These are phyloP conservation scores for Sphaeridia pumilis DNA, from an alignment of 2,888 invertebrate species.

Conservation along the genomic window DNA sequence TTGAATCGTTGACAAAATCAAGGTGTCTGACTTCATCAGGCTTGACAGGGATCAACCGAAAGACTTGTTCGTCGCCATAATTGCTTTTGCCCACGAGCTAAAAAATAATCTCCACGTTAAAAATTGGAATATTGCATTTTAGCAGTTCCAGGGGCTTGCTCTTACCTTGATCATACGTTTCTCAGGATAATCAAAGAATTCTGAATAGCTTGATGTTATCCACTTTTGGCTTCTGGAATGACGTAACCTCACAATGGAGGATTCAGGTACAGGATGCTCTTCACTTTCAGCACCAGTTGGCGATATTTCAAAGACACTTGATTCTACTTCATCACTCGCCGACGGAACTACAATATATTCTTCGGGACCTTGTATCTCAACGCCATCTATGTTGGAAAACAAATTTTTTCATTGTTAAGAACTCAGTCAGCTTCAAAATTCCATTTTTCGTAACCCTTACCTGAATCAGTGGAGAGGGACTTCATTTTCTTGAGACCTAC, in stretches of 20 bases:
- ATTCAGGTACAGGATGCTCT: conserved; percentile 92
- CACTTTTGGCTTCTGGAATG: conserved; percentile 91
- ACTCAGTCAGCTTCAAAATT: too few relatives aligned
- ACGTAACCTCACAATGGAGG: conserved; percentile 83
- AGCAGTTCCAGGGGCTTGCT: too few relatives aligned
- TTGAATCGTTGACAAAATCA: conserved; percentile 99
- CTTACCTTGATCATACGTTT: neutral
- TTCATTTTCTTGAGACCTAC: conserved; percentile 55
- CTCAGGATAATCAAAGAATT: neutral
- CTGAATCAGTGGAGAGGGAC: neutral
- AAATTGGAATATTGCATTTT: too few relatives aligned
- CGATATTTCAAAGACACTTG: conserved; percentile 90
- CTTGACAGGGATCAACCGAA: conserved; percentile 90
- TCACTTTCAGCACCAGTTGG: conserved; percentile 90
- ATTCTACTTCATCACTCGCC: conserved; percentile 37
- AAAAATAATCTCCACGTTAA: too few relatives aligned
- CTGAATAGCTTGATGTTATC: conserved; percentile 75
- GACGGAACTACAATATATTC: neutral
- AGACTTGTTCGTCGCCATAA: conserved; percentile 98
- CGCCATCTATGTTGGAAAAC: neutral
- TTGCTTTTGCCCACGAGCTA: conserved; percentile 85
- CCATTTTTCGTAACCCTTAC: too few relatives aligned
- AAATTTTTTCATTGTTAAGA: too few relatives aligned
- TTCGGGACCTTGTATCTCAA: neutral
- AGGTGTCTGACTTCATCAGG: conserved; percentile 95